Base-by-base conservation (phyloP, 1,140 invertebrate species). In the Probaryconus sp. region DNA sequence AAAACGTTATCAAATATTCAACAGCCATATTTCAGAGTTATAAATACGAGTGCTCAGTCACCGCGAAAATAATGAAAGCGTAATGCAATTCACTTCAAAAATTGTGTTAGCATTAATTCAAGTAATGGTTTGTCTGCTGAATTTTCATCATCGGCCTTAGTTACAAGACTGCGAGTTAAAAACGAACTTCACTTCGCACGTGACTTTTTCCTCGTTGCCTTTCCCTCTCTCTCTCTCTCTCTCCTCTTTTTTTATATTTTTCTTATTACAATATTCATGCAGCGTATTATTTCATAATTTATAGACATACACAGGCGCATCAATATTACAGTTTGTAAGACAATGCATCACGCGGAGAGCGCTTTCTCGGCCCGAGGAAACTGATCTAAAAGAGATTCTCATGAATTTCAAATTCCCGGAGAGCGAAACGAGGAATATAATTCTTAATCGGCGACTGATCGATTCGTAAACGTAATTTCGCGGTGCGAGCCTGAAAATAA, bases 1-100 rank as follows among this genome's bases (percentile, higher is more conserved):
- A 61, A 61, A 68, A 43, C 47, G 53, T 43, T 42, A 68, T 68
- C 47, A 68, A 68, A 68, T 68, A 68, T 60, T 68, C 53, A 58
- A 37, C 53, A 37, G 64, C 45, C 37, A 68, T 60, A 56, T 68
- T 60, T 48, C 53, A 14, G 28, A 18, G 14, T 60, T 51, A 60
- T 53, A 51, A 51, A 68, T 56, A 24, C 38, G 16, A 37, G 1
- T 30, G 40, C 42, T 48, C 61, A 55, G 42, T 47, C 37, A 31
- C 45, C 17, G 63, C 26, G 21, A 68, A 68, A 50, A 50, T 56
- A 68, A 58, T 68, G 21, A 69, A 69, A 53, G 33, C 16, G 40
- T 61, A 53, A 47, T 61, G 30, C 47, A 40, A 61, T 53, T 55
- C 37, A 37, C 47, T 53, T 55, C 13, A 47, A 60, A 68, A 53